Conservation (phyloP, 2,888 invertebrate species). For the Drosophila phalerata region DNA sequence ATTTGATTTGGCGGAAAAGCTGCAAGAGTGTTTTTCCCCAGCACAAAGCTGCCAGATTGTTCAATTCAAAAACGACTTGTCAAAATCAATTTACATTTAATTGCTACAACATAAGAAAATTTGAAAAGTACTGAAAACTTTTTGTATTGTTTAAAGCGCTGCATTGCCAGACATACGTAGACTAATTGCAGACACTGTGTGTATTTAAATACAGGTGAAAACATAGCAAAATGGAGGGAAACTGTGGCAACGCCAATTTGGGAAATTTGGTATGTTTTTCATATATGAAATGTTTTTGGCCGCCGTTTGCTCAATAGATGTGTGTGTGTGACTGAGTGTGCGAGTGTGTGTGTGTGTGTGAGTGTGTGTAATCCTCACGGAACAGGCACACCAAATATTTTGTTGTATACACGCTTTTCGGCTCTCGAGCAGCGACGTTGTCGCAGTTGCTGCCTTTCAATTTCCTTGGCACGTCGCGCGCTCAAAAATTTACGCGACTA, state of each 20-base stretch:
- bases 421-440: conserved; percentile 77
- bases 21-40: conserved; percentile 65
- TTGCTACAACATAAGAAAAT: neutral
- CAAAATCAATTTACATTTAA: conserved; percentile 7
- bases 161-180: neutral
- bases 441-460: conserved; percentile 68
- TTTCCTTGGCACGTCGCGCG: conserved; percentile 68
- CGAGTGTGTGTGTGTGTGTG: conserved; percentile 17
- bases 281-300: conserved; percentile 32
- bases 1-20: conserved; percentile 40
- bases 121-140: no score
- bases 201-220: neutral
- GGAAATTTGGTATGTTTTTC: conserved; percentile 77
- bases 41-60: conserved; percentile 64
- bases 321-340: conserved; percentile 17
- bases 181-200: conserved; percentile 17
- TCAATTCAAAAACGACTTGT: conserved; percentile 7
- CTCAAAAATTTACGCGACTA: conserved; percentile 53
- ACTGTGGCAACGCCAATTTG: conserved; percentile 67
- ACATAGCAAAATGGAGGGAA: conserved; percentile 34
- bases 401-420: conserved; percentile 78
- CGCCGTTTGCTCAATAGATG: conserved; percentile 52
- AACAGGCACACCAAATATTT: conserved; percentile 70
- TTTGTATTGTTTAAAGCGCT: neutral
- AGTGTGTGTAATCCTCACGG: conserved; percentile 47